Percentiles rank a stretch among this genome's conserved stretches.
Conservation (phyloP, 2,888 invertebrate genomes). For the Tenthredo scrophulariae region DNA sequence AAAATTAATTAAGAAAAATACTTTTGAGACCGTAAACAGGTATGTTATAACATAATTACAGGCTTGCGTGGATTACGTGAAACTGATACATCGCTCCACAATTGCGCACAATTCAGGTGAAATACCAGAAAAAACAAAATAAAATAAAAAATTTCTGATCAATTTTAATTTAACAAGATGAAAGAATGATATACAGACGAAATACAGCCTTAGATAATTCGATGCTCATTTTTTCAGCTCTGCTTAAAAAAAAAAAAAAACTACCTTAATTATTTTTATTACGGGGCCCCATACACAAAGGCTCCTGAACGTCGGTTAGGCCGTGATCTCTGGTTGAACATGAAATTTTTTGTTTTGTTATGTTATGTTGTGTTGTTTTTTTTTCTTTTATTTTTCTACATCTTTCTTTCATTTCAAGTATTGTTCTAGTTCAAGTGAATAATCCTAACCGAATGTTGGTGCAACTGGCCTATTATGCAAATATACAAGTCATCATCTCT, state of each 20-base stretch:
- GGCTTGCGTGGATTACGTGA: not conserved
- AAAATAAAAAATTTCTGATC: not conserved
- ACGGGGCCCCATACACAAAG: not conserved
- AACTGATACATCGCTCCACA: conserved; percentile 32
- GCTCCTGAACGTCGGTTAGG: conserved; percentile 35
- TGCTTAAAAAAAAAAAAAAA: conserved; percentile 22
- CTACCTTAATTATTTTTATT: conserved; percentile 12
- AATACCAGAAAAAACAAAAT: too few species aligned
- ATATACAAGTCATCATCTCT: conserved; percentile 17
- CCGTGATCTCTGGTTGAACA: conserved; percentile 22
- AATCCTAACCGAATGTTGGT: conserved; percentile 38
- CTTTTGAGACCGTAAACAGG: not conserved
- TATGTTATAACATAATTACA: not conserved
- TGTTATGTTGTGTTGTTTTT: not conserved
- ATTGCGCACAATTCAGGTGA: not conserved
- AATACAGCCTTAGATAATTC: conserved; percentile 32
- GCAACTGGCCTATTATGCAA: conserved; percentile 29
- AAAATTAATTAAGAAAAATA: not conserved
- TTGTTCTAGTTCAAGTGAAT: conserved; percentile 8
- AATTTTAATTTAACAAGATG: not conserved
- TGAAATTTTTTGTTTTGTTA: not conserved
- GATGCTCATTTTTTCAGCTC: conserved; percentile 41
- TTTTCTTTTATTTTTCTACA: not conserved
- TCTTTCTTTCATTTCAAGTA: conserved; percentile 29
- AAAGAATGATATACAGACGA: not conserved